Evolutionary conservation across 1,140 invertebrate species (phyloP), one percentile per base, ranked within the genome.

Genomic region (Lepidurus apus): DNA sequence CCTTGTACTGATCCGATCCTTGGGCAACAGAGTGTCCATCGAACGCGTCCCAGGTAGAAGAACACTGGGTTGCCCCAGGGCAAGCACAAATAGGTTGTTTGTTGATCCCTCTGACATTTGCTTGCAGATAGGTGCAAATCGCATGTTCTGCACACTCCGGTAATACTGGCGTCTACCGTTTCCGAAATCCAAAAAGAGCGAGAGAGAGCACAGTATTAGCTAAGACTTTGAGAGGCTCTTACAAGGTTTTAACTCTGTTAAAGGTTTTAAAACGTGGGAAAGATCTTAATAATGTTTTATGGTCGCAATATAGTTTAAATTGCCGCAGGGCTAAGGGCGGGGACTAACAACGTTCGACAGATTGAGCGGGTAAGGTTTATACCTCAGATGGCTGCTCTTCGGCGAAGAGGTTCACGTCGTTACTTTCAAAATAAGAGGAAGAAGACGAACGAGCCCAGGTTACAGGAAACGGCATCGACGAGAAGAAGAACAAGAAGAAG

Each of bases 1-100:
- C 85, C 84, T 86, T 86, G 80, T 85, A 86, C 80, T 86, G 85
- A 77, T 85, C 83, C 44, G 85, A 85, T 21, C 84, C 85, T 80
- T 85, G 84, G 7, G 82, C 83, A 21, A 86, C 77, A 2, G 84
- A 86, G 76, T 82, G 82, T 24, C 84, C 84, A 73, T 86, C 85
- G 11, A 82, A 79, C 7, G 81, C 81, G 79, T 86, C 84, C 85
- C 85, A 86, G 9, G 76, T 74, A 21, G 84, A 77, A 13, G 84
- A 83, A 78, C 85, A 86, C 2, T 79, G 10, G 3, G 73, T 21
- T 8, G 76, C 42, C n/a, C 79, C 80, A 9, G 75, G 43, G 78
- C 85, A 86, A 21, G 80, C 78, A 77, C 85, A 86, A 10, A 85
- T 77, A 6, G 78, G 80, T 77, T 84, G 82, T 34, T 78, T 75